phyloP scores from a whole-genome alignment of 2,888 invertebrate genomes.

The Temnothorax unifasciatus region DNA sequence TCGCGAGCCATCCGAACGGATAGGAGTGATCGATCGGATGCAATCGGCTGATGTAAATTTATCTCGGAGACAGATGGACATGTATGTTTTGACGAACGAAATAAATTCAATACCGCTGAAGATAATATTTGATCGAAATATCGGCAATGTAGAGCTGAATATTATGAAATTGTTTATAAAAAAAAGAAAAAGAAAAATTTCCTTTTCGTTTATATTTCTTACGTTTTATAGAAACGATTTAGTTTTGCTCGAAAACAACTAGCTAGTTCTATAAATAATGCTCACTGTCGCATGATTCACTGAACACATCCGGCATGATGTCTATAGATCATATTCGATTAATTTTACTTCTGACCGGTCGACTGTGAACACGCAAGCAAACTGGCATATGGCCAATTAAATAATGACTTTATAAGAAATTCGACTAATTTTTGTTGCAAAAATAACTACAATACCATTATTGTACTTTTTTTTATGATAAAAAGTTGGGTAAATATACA shows the following conservation, averaged over 20 bases:
- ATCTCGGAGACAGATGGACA: slow-evolving; percentile 10
- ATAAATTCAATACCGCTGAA: not conserved
- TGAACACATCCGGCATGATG: slow-evolving; percentile 44
- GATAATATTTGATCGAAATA: slow-evolving; percentile 1
- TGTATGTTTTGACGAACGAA: not conserved
- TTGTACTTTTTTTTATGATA: not conserved
- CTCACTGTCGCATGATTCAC: slow-evolving; percentile 35
- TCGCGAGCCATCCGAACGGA: slow-evolving; percentile 10
- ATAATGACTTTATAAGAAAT: slow-evolving; percentile 21
- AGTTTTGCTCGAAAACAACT: slow-evolving; percentile 13
- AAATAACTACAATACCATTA: not conserved
- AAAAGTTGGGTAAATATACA: not conserved
- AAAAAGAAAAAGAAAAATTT: not conserved
- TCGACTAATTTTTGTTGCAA: not conserved
- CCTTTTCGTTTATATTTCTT: not conserved
- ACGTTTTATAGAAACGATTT: not conserved
- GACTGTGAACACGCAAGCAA: slow-evolving; percentile 22
- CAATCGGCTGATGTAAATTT: slow-evolving; percentile 32
- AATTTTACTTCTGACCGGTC: slow-evolving; percentile 25
- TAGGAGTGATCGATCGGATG: slow-evolving; percentile 25
- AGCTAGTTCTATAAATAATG: slow-evolving; percentile 24
- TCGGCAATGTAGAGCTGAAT: not conserved
- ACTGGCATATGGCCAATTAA: slow-evolving; percentile 25
- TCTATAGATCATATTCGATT: slow-evolving; percentile 45
- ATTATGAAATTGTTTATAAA: not conserved